These are phyloP conservation scores for Aproaerema taeniolella DNA, from an alignment of 2,888 invertebrate genomes.

Conservation along the genomic window DNA sequence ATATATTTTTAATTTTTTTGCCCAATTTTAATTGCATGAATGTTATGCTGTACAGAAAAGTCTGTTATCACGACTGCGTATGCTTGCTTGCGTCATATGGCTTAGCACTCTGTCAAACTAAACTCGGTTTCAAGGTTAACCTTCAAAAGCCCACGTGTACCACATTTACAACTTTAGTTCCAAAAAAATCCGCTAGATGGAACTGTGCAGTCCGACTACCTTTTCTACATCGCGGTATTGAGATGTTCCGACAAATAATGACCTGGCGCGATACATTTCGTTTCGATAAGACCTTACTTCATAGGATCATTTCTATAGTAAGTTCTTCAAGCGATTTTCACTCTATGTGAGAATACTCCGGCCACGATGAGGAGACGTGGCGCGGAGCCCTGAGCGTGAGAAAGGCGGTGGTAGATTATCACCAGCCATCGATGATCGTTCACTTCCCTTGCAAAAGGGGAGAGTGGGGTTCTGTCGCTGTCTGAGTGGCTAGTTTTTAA, in stretches of 20 bases:
- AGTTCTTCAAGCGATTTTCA: slow-evolving; percentile 17
- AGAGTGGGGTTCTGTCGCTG: slow-evolving; percentile 29
- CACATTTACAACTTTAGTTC: background rate
- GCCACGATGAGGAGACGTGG: slow-evolving; percentile 71
- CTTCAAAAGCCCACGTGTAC: background rate
- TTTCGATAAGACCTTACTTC: slow-evolving; percentile 19
- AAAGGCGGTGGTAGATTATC: slow-evolving; percentile 15
- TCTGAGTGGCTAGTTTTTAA: slow-evolving; percentile 30
- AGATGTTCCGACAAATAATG: slow-evolving; percentile 29
- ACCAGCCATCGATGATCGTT: slow-evolving; percentile 25
- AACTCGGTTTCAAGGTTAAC: no score
- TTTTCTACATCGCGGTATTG: slow-evolving; percentile 41
- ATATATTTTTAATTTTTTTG: no score
- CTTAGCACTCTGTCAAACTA: no score
- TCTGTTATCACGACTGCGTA: no score
- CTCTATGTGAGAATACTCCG: slow-evolving; percentile 18
- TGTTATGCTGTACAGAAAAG: no score
- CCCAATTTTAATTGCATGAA: no score
- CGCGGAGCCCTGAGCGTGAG: slow-evolving; percentile 81
- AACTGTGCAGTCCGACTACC: slow-evolving; percentile 70
- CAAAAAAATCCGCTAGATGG: slow-evolving; percentile 14
- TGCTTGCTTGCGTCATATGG: no score
- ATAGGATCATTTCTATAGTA: slow-evolving; percentile 23
- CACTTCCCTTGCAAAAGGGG: slow-evolving; percentile 13
- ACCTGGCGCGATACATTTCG: background rate